Evolutionary conservation across 1,140 invertebrate genomes (phyloP).

Genomic region (Nephila pilipes): DNA sequence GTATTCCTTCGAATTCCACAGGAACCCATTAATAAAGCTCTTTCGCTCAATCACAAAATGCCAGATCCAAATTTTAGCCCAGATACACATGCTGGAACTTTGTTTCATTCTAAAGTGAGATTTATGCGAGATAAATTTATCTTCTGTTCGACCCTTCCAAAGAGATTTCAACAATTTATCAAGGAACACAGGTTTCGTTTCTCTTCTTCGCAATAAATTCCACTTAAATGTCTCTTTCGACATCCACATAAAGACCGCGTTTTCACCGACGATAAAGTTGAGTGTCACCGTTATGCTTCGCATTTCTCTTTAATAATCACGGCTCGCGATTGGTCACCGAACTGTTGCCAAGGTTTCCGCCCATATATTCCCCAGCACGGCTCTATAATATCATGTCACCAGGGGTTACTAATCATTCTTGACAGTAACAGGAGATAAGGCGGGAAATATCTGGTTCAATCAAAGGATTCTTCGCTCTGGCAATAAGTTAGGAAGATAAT

Average conservation of each 20-base stretch:
- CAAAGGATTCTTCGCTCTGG: not conserved
- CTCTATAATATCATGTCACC: constrained; percentile 29
- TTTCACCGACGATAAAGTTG: not conserved
- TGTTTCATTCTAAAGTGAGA: not conserved
- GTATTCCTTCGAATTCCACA: no score
- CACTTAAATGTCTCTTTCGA: constrained; percentile 37
- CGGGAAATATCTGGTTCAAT: constrained; percentile 15
- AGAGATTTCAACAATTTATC: constrained; percentile 32
- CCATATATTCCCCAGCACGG: no score
- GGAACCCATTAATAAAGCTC: no score
- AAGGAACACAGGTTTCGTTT: constrained; percentile 22
- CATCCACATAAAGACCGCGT: not conserved
- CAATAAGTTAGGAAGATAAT: not conserved
- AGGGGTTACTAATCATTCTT: constrained; percentile 33
- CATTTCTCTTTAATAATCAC: constrained; percentile 52
- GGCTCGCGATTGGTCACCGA: not conserved
- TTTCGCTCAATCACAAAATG: no score
- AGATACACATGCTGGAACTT: not conserved
- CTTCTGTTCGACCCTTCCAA: not conserved
- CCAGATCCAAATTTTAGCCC: no score
- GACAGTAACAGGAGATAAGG: not conserved
- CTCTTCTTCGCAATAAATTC: constrained; percentile 22
- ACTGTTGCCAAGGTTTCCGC: not conserved
- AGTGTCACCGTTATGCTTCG: not conserved
- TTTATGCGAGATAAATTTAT: not conserved